phyloP scores from a whole-genome alignment of 2,888 invertebrate genomes.

The Ceratothoa steindachneri region DNA sequence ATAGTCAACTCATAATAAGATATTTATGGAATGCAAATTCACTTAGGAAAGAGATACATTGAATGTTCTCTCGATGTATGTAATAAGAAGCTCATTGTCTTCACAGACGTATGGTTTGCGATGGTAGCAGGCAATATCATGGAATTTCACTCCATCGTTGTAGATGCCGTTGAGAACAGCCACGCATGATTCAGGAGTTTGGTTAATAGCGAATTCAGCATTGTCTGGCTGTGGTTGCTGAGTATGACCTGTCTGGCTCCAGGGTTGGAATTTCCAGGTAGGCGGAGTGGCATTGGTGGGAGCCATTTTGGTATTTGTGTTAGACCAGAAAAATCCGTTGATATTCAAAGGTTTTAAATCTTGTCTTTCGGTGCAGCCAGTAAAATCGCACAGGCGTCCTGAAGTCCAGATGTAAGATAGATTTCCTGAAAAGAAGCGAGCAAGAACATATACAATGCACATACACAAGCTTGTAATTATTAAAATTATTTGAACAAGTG shows the following conservation, averaged over 20 bases:
- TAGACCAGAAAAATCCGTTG: slow-evolving; percentile 92
- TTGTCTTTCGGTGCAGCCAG: slow-evolving; percentile 77
- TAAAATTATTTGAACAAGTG: background rate
- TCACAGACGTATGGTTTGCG: slow-evolving; percentile 84
- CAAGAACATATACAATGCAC: background rate
- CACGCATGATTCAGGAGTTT: slow-evolving; percentile 68
- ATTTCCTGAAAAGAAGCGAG: slow-evolving; percentile 46
- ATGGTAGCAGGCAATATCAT: slow-evolving; percentile 81
- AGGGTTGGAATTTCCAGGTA: slow-evolving; percentile 48
- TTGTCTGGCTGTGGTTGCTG: slow-evolving; percentile 49
- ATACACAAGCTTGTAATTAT: background rate
- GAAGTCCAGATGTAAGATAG: slow-evolving; percentile 81
- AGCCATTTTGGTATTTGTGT: slow-evolving; percentile 85
- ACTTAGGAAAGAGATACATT: too few species aligned
- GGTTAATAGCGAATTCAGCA: slow-evolving; percentile 50
- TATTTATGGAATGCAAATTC: too few species aligned
- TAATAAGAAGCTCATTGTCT: slow-evolving; percentile 81
- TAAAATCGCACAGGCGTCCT: slow-evolving; percentile 86
- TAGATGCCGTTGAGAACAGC: slow-evolving; percentile 88
- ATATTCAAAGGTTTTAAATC: slow-evolving; percentile 79
- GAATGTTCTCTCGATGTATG: slow-evolving; percentile 36
- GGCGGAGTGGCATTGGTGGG: slow-evolving; percentile 66
- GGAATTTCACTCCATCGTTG: slow-evolving; percentile 81
- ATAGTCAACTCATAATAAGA: too few species aligned
- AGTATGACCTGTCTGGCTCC: slow-evolving; percentile 49